Conservation (phyloP, 2,797 vertebrate genomes). For the Clarias pachynema region DNA sequence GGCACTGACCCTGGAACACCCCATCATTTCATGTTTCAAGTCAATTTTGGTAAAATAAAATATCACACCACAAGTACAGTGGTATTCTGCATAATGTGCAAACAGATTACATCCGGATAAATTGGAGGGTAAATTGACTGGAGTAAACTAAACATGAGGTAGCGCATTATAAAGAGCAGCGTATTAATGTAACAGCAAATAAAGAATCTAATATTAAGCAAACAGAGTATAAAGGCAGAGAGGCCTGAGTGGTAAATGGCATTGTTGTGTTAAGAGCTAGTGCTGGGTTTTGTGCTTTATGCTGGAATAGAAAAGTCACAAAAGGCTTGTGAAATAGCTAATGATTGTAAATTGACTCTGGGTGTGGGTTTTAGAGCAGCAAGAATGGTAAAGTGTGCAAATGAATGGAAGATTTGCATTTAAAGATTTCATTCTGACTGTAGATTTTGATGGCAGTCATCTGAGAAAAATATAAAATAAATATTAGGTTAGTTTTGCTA, state of each 20-base stretch:
- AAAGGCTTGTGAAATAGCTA: background rate
- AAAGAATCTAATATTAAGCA: background rate
- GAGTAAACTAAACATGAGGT: background rate
- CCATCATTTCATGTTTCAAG: no score
- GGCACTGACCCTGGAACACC: no score
- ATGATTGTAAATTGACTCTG: no score
- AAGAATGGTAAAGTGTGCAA: background rate
- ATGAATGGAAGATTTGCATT: background rate
- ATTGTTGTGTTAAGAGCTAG: background rate
- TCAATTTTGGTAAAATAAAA: no score
- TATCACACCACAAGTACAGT: no score
- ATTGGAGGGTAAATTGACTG: background rate
- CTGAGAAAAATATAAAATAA: no score
- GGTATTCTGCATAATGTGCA: no score
- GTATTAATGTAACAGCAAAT: background rate
- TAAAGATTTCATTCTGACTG: background rate
- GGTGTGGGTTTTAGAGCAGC: background rate
- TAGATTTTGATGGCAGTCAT: background rate
- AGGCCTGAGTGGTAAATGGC: background rate
- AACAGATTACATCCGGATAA: background rate
- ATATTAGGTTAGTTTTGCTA: background rate
- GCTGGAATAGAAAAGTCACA: no score
- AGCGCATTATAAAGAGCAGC: background rate
- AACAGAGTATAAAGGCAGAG: background rate
- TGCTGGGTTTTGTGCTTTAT: background rate